phyloP scores from a whole-genome alignment of 37 sponge, comb jelly and placozoan species.

The Diacarnus erythraeanus region DNA sequence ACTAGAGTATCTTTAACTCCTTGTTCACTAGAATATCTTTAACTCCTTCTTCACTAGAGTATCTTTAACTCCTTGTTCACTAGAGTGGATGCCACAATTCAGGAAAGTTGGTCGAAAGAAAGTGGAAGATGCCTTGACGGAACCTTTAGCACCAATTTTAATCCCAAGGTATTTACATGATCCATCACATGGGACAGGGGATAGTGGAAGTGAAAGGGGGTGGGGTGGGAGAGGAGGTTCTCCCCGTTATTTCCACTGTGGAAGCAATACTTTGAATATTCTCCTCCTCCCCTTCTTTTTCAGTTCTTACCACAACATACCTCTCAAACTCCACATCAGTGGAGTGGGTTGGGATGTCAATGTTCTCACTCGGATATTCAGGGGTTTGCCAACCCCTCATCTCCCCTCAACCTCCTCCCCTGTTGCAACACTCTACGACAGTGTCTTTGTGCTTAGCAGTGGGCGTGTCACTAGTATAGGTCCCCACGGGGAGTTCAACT shows the following conservation, averaged over 20 bases:
- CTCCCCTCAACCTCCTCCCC: neutral
- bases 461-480: slow-evolving; percentile 90
- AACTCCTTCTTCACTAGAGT: neutral
- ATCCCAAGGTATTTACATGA: slow-evolving; percentile 73
- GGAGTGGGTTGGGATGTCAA: slow-evolving; percentile 11
- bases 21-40: neutral
- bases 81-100: slow-evolving; percentile 67
- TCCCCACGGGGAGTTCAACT: slow-evolving; percentile 91
- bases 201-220: no score
- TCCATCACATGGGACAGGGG: no score
- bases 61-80: neutral
- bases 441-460: slow-evolving; percentile 81
- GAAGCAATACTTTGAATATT: no score
- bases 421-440: slow-evolving; percentile 57
- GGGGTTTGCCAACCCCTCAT: neutral
- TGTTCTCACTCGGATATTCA: neutral
- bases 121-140: slow-evolving; percentile 44
- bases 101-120: slow-evolving; percentile 37
- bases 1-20: no score
- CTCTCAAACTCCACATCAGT: slow-evolving; percentile 52
- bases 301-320: slow-evolving; percentile 30
- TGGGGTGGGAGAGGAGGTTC: no score
- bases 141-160: slow-evolving; percentile 68
- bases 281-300: slow-evolving; percentile 25
- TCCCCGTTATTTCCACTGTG: no score